Evolutionary conservation across 2,888 invertebrate species (phyloP).

Genomic region (Drosophila paucipuncta): DNA sequence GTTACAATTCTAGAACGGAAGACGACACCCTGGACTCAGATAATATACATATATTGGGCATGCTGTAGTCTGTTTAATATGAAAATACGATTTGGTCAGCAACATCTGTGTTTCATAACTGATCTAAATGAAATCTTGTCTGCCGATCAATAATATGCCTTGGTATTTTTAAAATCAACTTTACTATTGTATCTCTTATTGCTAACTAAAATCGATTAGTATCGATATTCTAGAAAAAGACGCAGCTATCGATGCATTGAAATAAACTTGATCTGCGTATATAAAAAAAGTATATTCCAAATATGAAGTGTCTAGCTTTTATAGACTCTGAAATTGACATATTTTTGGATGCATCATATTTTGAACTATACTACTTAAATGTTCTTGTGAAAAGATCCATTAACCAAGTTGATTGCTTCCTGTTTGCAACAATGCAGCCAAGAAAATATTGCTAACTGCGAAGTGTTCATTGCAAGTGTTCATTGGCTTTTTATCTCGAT

Average conservation of each 20-base stretch:
- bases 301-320: background rate
- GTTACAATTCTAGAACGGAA: background rate
- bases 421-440: background rate
- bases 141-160: background rate
- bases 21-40: background rate
- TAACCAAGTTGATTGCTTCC: background rate
- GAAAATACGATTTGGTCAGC: background rate
- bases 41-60: background rate
- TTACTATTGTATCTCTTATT: background rate
- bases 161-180: background rate
- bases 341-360: background rate
- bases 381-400: background rate
- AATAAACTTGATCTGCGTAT: background rate
- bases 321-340: background rate
- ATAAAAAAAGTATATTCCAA: background rate
- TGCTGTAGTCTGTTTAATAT: background rate
- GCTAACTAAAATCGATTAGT: background rate
- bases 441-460: background rate
- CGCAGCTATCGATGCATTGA: too few relatives aligned
- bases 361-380: background rate
- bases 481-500: constrained; percentile 47
- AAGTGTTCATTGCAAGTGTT: constrained; percentile 26
- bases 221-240: background rate
- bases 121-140: background rate
- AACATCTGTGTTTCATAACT: background rate